Evolutionary conservation across 1,140 invertebrate species (phyloP).

Genomic region (Diprion similis): DNA sequence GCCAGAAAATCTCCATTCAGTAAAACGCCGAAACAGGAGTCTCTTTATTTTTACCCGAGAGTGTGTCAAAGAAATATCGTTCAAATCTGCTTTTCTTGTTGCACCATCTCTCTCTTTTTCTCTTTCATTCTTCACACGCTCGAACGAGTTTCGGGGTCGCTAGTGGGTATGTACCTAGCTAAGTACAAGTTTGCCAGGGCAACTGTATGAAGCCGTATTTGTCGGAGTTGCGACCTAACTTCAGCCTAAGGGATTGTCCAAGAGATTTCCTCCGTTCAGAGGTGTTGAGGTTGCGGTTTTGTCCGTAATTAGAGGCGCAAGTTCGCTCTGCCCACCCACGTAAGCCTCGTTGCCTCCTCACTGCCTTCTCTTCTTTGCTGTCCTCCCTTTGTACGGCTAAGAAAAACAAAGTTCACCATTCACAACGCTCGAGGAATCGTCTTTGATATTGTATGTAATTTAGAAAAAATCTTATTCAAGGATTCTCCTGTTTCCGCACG

Average conservation of each 20-base stretch:
- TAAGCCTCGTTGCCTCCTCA: background rate
- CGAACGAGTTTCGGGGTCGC: too few relatives aligned
- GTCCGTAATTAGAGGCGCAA: background rate
- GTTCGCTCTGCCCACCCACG: background rate
- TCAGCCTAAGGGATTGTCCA: background rate
- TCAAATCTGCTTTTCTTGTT: too few relatives aligned
- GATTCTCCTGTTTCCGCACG: too few relatives aligned
- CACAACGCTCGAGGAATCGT: background rate
- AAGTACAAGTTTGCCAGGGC: background rate
- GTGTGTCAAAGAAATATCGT: too few relatives aligned
- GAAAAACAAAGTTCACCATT: background rate
- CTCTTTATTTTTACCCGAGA: too few relatives aligned
- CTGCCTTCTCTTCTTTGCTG: background rate
- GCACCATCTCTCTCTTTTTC: too few relatives aligned
- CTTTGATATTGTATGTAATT: background rate
- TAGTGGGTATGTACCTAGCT: too few relatives aligned
- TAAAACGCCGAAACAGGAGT: too few relatives aligned
- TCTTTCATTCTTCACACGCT: too few relatives aligned
- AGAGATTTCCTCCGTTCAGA: background rate
- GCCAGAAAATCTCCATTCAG: too few relatives aligned
- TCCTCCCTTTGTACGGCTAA: background rate
- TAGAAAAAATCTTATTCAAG: background rate
- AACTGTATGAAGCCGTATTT: background rate
- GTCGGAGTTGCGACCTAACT: background rate
- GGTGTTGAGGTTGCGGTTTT: slow-evolving; percentile 3